These are phyloP conservation scores for Desmodus rotundus DNA, from an alignment of 2,113 vertebrate genomes.

Conservation along the genomic window DNA sequence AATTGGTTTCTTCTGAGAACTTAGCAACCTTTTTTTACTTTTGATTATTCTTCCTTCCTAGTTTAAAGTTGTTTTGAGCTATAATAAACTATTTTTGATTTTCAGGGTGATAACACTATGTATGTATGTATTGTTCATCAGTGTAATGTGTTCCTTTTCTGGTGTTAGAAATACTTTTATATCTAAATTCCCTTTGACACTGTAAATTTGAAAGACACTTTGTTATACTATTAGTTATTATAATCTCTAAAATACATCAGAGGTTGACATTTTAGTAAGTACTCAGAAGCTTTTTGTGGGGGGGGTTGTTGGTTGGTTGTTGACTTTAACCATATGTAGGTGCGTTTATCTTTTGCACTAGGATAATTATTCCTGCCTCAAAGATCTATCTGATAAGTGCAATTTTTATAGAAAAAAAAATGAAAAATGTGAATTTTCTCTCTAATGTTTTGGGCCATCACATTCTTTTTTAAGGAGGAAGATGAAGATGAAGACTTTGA, in stretches of 20 bases:
- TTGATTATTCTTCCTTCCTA: not conserved
- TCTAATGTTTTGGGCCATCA: not conserved
- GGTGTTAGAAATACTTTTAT: not conserved
- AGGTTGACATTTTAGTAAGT: not conserved
- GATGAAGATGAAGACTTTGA: constrained; percentile 91
- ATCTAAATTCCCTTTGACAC: not conserved
- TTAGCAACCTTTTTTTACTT: not conserved
- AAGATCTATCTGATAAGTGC: not conserved
- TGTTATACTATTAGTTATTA: not conserved
- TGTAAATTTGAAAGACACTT: not conserved
- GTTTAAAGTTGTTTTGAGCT: not conserved
- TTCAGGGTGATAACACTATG: not conserved
- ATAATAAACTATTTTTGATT: not conserved
- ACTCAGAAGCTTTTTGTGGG: not conserved
- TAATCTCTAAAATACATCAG: not conserved
- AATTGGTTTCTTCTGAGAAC: not conserved
- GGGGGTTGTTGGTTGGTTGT: not conserved
- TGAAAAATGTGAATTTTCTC: not conserved
- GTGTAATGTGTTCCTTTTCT: not conserved
- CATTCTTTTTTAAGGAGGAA: constrained; percentile 77
- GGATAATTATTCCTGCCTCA: not conserved
- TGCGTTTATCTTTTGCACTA: not conserved
- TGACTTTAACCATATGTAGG: not conserved
- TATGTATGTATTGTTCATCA: not conserved
- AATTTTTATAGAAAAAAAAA: not conserved